Evolutionary conservation across 2,888 invertebrate species (phyloP).

Genomic region (Eudemis profundana): DNA sequence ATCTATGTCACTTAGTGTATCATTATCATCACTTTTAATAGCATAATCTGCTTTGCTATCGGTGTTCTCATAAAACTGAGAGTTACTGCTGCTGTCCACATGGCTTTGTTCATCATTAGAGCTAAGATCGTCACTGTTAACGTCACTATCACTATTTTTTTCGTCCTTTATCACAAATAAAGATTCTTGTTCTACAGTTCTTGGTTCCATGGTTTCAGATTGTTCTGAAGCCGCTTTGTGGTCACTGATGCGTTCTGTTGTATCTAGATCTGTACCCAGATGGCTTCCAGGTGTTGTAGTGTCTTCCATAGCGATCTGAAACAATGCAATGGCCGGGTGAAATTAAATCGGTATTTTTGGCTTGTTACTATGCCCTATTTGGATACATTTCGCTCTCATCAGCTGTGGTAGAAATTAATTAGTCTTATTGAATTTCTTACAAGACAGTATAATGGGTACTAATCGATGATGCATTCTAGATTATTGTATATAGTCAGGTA

Average conservation of each 20-base stretch:
- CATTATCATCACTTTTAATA: slow-evolving; percentile 80
- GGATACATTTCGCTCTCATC: too few species aligned
- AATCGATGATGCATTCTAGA: background rate
- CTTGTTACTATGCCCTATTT: too few species aligned
- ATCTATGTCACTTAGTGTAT: slow-evolving; percentile 82
- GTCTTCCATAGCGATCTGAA: slow-evolving; percentile 58
- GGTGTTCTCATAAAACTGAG: slow-evolving; percentile 83
- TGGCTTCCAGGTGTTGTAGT: slow-evolving; percentile 46
- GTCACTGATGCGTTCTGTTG: slow-evolving; percentile 48
- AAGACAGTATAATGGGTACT: too few species aligned
- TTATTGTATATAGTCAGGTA: background rate
- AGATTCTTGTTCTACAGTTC: slow-evolving; percentile 55
- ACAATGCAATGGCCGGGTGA: slow-evolving; percentile 12
- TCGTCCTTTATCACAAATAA: slow-evolving; percentile 67
- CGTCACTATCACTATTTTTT: slow-evolving; percentile 75
- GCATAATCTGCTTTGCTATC: slow-evolving; percentile 81
- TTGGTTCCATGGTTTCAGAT: slow-evolving; percentile 50
- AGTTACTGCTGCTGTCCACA: slow-evolving; percentile 70
- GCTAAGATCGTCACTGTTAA: slow-evolving; percentile 75
- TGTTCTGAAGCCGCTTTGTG: slow-evolving; percentile 48
- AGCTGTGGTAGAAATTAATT: too few species aligned
- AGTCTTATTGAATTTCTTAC: too few species aligned
- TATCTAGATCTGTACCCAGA: slow-evolving; percentile 47
- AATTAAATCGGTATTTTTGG: background rate
- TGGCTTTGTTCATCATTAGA: slow-evolving; percentile 76